These are phyloP conservation scores for Mandrillus leucophaeus DNA, from an alignment of 2,113 vertebrate genomes.

Conservation along the genomic window DNA sequence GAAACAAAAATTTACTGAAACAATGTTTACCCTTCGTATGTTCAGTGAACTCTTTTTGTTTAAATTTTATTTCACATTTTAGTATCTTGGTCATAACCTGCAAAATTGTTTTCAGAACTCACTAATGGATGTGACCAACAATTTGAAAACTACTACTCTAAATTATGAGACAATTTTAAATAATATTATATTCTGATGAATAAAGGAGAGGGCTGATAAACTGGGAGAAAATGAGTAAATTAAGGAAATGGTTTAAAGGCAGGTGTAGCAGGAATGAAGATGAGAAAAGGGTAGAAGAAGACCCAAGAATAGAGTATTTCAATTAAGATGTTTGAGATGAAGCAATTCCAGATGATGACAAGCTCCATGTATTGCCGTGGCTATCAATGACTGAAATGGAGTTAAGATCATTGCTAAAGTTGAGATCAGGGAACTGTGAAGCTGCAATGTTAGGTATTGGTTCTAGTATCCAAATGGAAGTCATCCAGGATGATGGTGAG, in stretches of 20 bases:
- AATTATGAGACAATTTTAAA: background rate
- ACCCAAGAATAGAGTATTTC: background rate
- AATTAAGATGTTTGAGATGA: background rate
- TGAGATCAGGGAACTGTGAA: background rate
- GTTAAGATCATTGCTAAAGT: conserved; percentile 2
- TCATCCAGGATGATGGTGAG: background rate
- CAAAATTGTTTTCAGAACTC: background rate
- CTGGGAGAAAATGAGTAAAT: background rate
- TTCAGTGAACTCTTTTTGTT: background rate
- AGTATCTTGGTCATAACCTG: background rate
- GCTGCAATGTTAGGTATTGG: background rate
- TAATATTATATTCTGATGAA: background rate
- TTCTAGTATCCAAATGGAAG: background rate
- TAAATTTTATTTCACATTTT: background rate
- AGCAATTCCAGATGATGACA: conserved; percentile 39
- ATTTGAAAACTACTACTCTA: background rate
- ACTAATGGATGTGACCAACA: background rate
- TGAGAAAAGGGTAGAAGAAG: background rate
- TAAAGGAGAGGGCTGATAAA: background rate
- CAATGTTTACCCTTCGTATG: background rate
- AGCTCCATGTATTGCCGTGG: background rate
- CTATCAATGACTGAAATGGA: background rate
- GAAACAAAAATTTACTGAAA: conserved; percentile 23
- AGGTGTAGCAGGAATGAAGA: background rate
- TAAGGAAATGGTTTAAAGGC: conserved; percentile 3